Percentiles rank a stretch among this genome's conserved stretches.
These are phyloP conservation scores for Hylia prasina DNA, from an alignment of 2,113 vertebrate species.

Conservation along the genomic window DNA sequence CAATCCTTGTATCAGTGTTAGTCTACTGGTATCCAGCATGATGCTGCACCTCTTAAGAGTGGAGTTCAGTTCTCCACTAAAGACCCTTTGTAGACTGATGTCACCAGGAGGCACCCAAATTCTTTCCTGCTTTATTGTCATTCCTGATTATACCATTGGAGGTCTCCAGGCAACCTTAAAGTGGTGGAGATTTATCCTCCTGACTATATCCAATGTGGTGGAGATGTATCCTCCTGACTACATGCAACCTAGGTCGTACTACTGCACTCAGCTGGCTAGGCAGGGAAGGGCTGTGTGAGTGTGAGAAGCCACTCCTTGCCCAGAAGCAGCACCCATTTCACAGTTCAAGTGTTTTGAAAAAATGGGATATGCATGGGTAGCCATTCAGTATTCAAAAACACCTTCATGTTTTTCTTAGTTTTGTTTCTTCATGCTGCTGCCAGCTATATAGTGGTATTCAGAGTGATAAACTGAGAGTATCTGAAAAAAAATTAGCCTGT, in stretches of 20 bases:
- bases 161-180: not conserved
- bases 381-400: not conserved
- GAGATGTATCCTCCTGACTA: not conserved
- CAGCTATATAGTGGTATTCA: not conserved
- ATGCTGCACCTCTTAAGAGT: not conserved
- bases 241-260: rapidly evolving
- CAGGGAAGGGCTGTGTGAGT: not conserved
- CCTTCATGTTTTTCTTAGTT: not conserved
- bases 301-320: not conserved
- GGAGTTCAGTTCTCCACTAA: not conserved
- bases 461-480: not conserved
- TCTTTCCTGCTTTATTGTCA: not conserved
- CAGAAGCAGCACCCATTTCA: not conserved
- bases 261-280: not conserved
- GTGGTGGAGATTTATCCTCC: not conserved
- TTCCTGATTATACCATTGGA: not conserved
- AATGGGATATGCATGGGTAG: not conserved
- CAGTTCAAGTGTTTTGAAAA: not conserved
- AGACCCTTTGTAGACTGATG: not conserved
- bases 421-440: not conserved
- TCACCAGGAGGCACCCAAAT: not conserved
- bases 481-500: not conserved
- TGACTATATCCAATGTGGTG: not conserved
- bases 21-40: not conserved
- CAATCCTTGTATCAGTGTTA: not conserved